Evolutionary conservation across 2,888 invertebrate species (phyloP).

Genomic region (Ornithoptera alexandrae): DNA sequence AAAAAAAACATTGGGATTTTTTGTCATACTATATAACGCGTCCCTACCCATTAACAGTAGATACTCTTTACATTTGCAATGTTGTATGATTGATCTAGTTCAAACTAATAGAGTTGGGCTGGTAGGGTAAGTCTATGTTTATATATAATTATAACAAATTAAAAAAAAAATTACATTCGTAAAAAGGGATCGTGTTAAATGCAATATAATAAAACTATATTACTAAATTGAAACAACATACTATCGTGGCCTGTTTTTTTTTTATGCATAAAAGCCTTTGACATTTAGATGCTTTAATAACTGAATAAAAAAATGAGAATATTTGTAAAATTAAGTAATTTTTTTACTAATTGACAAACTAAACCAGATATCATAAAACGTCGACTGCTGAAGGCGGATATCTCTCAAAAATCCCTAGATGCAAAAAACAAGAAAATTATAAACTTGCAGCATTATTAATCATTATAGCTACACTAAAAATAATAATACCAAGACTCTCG

Average conservation of each 20-base stretch:
- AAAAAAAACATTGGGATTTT: not conserved
- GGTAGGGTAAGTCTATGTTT: too few species aligned
- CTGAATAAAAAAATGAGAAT: not conserved
- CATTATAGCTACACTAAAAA: not conserved
- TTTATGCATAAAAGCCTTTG: not conserved
- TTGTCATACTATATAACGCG: not conserved
- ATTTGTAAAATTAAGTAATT: not conserved
- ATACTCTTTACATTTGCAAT: not conserved
- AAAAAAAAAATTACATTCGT: too few species aligned
- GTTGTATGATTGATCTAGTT: not conserved
- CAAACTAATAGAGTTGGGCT: not conserved
- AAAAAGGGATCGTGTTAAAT: not conserved
- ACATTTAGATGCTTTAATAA: not conserved
- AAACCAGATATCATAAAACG: not conserved
- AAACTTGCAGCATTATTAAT: not conserved
- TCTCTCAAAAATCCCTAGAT: not conserved
- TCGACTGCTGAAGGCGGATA: too few species aligned
- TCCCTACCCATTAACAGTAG: not conserved
- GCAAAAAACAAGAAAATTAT: not conserved
- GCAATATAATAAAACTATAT: not conserved
- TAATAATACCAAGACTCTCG: not conserved
- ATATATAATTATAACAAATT: too few species aligned
- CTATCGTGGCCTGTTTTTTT: not conserved
- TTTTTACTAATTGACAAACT: not conserved
- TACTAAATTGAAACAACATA: not conserved